Base-by-base conservation (phyloP, 2,888 invertebrate species). In the Drosophila pseudotalamancana region DNA sequence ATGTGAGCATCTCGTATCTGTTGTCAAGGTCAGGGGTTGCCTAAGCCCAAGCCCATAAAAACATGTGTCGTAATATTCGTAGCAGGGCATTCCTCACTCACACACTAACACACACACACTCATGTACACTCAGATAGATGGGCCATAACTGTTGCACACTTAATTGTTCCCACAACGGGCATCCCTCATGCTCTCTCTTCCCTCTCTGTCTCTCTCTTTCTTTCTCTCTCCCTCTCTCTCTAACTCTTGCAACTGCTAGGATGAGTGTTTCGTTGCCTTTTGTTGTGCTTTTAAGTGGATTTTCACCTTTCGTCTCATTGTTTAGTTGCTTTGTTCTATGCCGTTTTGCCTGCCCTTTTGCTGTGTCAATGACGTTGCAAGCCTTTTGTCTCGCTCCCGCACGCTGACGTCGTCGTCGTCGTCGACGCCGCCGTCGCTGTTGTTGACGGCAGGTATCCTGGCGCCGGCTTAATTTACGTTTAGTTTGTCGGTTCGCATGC, bases 401-500 rank as follows among this genome's bases (percentile, higher is more conserved):
- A 37, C 46, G 32, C 14, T 46, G 14, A 23, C 14, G 32, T 32
- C 14, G 11, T 19, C 19, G 42, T 39, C 51, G 32, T n/a, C 35
- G 61, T 18, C 37, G 45, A 12, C 49, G 42, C 19, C 40, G 66
- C n/a, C 50, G 55, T 29, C 49, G 61, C 40, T 40, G 60, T 53
- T 71, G 66, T 67, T 63, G 71, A 70, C 75, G 72, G 82, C 87
- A 88, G 88, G 88, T 88, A 88, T 88, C 83, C 85, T 88, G 88
- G 88, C 88, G 88, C 88, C 88, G 82, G 77, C 87, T 79, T 86
- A 88, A 88, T 87, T 76, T 80, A 77, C 72, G 60, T 78, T 68
- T 70, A 43, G 54, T 48, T 59, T 50, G 60, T 46, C 67, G 60
- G 43, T 62, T 59, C 48, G 55, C 53, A 65, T 54, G 48, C 71